Conservation (phyloP, 2,888 invertebrate genomes). For the Listrodromus nycthemerus region DNA sequence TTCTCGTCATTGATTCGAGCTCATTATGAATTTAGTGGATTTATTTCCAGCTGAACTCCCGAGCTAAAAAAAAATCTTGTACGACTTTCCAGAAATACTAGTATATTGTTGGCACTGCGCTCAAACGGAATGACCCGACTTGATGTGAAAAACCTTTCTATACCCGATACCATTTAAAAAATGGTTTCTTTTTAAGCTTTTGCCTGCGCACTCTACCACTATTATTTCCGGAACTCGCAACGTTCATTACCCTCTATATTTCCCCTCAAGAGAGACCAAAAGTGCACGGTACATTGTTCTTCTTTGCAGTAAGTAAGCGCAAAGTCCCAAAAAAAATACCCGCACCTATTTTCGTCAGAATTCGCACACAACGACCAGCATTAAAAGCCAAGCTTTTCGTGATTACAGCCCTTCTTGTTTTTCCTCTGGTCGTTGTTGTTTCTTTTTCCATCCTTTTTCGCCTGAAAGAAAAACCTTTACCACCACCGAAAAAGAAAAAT, state of each 20-base stretch:
- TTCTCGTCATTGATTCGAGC: too few species aligned
- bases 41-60: too few species aligned
- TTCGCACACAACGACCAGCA: constrained; percentile 45
- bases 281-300: constrained; percentile 55
- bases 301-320: constrained; percentile 46
- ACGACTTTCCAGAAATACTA: neutral
- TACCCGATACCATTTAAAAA: neutral
- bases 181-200: constrained; percentile 42
- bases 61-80: neutral
- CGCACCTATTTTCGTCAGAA: constrained; percentile 38
- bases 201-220: constrained; percentile 59
- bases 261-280: constrained; percentile 58
- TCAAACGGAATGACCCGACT: neutral
- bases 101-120: neutral
- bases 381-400: constrained; percentile 51
- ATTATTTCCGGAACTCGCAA: constrained; percentile 64
- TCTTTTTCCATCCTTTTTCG: constrained; percentile 26
- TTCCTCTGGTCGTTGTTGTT: constrained; percentile 6
- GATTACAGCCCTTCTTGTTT: constrained; percentile 43
- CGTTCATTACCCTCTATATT: constrained; percentile 63
- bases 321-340: neutral
- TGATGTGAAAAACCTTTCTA: neutral
- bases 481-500: neutral
- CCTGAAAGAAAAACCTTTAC: constrained; percentile 20
- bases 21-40: too few species aligned